Evolutionary conservation across 2,113 vertebrate genomes (phyloP), one percentile per base, ranked within the genome.

Genomic region (Cygnus atratus): DNA sequence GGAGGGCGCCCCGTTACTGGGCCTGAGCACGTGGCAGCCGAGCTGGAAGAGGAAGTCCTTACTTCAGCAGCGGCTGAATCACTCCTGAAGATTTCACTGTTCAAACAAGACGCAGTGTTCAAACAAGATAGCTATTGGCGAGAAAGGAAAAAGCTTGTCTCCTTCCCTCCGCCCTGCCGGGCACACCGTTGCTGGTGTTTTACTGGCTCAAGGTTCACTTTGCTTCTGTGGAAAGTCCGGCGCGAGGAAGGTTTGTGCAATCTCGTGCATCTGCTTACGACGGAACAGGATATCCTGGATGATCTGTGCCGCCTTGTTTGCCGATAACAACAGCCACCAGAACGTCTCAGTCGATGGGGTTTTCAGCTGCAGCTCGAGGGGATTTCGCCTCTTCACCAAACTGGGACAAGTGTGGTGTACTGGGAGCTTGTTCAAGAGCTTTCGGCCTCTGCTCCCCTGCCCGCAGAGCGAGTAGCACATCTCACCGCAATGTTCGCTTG

Each of bases 211-310:
- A 71, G 75, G 90, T 91, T 95, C 68, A n/a, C 71, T 77, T 62
- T 82, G 63, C 93, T 97, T 95, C 90, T 94, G 54, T 62, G 80
- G 11, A 33, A 84, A 65, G 67, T 74, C 58, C 67, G 28, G 50
- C 54, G 57, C 76, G 87, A 95, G 92, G 84, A 79, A 92, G 88
- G 87, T 35, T 97, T 97, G 68, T 97, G 92, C 96, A 95, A 96
- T 86, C 79, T 94, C 68, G 50, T 95, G 94, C 84, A 65, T 87
- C 66, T 95, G 83, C 80, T 85, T 88, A 3, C 5, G 31, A 92
- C 87, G 81, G 96, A 97, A 96, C 97, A 87, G 90, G 97, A 98
- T 97, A 91, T 98, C 97, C 95, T 97, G 91, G 95, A 97, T 81
- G 93, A 70, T 72, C 80, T 83, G 74, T 24, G 71, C 92, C 48